Evolutionary conservation across 2,888 invertebrate genomes (phyloP).

Genomic region (Linnaemya tessellans): DNA sequence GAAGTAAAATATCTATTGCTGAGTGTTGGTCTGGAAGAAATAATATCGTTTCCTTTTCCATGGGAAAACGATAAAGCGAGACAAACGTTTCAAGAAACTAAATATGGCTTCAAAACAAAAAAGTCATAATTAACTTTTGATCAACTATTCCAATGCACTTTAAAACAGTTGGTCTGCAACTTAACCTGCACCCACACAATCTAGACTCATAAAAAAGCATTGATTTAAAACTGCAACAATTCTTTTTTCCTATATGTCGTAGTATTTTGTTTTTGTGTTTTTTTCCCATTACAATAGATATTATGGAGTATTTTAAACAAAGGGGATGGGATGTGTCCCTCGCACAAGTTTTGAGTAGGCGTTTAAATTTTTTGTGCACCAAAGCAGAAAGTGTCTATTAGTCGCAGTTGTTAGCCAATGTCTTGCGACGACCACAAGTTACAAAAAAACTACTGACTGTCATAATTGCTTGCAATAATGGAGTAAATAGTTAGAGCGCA

Average conservation of each 20-base stretch:
- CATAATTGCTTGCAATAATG: conserved; percentile 66
- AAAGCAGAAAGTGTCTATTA: conserved; percentile 72
- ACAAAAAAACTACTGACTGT: conserved; percentile 32
- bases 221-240: conserved; percentile 60
- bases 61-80: background rate
- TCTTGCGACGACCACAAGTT: conserved; percentile 56
- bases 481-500: conserved; percentile 60
- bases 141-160: conserved; percentile 11
- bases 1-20: too few species aligned
- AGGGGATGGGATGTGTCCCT: conserved; percentile 57
- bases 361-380: conserved; percentile 64
- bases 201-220: conserved; percentile 21
- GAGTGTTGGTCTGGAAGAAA: too few species aligned
- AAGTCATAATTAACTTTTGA: background rate
- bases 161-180: conserved; percentile 35
- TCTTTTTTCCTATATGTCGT: conserved; percentile 16
- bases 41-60: too few species aligned
- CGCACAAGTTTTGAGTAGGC: conserved; percentile 60
- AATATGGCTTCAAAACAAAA: background rate
- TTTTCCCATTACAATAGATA: conserved; percentile 7
- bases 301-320: conserved; percentile 48
- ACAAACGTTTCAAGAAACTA: background rate
- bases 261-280: conserved; percentile 15
- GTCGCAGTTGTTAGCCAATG: conserved; percentile 69
- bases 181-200: conserved; percentile 56